A percentile compares a stretch with the other conserved stretches of the same genome.
Evolutionary conservation across 1,140 invertebrate species (phyloP).

Genomic region (Drosophila azteca): DNA sequence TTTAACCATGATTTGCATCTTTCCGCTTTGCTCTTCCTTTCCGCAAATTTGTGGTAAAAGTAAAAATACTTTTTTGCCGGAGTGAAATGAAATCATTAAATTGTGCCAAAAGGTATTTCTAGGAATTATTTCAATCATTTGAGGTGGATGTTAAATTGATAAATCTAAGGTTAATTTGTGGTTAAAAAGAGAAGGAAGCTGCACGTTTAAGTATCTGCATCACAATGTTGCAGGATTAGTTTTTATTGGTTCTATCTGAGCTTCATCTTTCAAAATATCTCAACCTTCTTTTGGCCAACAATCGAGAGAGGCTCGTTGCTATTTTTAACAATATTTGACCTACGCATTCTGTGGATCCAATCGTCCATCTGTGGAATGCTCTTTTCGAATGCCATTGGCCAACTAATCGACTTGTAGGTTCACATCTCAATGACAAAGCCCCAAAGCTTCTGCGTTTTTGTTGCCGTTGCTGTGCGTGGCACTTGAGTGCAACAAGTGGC

Average conservation of each 20-base stretch:
- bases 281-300: not conserved
- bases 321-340: constrained; percentile 21
- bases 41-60: constrained; percentile 42
- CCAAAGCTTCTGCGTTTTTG: constrained; percentile 56
- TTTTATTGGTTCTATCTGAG: too few relatives aligned
- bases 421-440: constrained; percentile 67
- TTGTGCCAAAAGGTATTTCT: constrained; percentile 16
- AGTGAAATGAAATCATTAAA: constrained; percentile 39
- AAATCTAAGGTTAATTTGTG: constrained; percentile 1
- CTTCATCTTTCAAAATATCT: too few relatives aligned
- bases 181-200: not conserved
- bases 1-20: constrained; percentile 53
- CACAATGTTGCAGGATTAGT: too few relatives aligned
- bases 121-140: constrained; percentile 33
- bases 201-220: too few relatives aligned
- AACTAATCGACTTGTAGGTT: constrained; percentile 71
- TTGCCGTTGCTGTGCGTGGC: constrained; percentile 47
- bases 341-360: constrained; percentile 35
- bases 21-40: constrained; percentile 9
- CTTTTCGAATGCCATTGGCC: constrained; percentile 58
- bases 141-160: constrained; percentile 9
- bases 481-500: constrained; percentile 79
- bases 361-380: constrained; percentile 31
- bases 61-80: constrained; percentile 27
- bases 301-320: not conserved